Base-by-base conservation (phyloP, 2,888 invertebrate species). In the Blastobasis lacticolella region DNA sequence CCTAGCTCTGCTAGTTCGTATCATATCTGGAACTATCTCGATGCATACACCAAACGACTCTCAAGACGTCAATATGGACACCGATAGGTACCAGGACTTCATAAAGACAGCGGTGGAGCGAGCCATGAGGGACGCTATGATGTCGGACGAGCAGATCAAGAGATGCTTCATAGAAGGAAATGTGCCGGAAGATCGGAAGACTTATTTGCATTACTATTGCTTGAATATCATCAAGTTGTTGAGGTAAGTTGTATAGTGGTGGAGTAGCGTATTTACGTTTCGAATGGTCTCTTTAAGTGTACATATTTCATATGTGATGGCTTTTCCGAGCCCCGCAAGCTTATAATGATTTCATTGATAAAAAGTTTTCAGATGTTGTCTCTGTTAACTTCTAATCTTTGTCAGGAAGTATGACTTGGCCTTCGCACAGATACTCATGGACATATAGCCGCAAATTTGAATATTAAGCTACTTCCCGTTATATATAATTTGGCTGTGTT, bases 11-110 rank as follows among this genome's bases (percentile, higher is more conserved):
- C 65, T 93, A 10, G 89, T 93, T 0, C 86, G 91, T 8, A 89
- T 93, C 10, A 82, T 93, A 49, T 88, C 90, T 0, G 91, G 91
- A n/a, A 92, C 92, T 4, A 76, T 84, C n/a, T 68, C 72, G 0
- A 83, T 88, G 82, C 85, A 88, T 56, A 73, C 75, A 0, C 85
- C 88, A 0, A 71, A 61, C 7, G 88, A 88, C 9, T 63, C 72
- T 0, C 65, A 71, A 0, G 87, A 88, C 48, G 58, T 83, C 1
- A 71, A 61, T 41, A 69, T 75, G 61, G 82, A 88, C 50, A 78
- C 80, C 0, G 88, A 88, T 5, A 66, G 81, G 55, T 85, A 81
- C 52, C 81, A 86, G 59, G 71, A 70, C 50, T 74, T 77, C 40
- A 68, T 88, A 0, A 79, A 75, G 23, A 78, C 79, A 0, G 88